Evolutionary conservation across 2,113 vertebrate genomes (phyloP), one percentile per base, ranked within the genome.

Genomic region (Pleuronectes platessa): DNA sequence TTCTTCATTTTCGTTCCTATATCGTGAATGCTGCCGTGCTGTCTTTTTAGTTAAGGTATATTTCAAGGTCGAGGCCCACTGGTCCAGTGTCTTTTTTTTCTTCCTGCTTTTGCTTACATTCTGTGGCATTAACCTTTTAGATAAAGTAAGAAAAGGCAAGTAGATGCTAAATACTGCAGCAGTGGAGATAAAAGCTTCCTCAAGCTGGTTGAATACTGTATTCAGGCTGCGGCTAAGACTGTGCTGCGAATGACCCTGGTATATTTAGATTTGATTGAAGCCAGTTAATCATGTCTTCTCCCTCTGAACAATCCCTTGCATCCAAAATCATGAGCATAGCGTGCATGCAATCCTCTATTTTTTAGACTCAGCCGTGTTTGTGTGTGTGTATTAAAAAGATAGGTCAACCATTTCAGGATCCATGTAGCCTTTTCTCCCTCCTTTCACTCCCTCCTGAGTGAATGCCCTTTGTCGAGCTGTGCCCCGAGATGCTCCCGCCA

Each of bases 401-500:
- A 79, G 77, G 90, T 92, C 89, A 85, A 84, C 89, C 91, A 87
- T 92, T 90, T 90, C 76, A 73, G 74, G 65, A 85, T 69, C 82
- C 9, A 27, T 58, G 74, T 83, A 85, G 86, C 86, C 77, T 68
- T 72, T 64, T 65, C 78, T 81, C 63, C 42, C 68, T 82, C 55
- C 40, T 59, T 80, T 74, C 78, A 60, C 79, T 87, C 73, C 68
- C 89, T 82, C 83, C 76, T 71, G 78, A 90, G 83, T 79, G 82
- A 92, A 90, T 84, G 86, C 70, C 82, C 89, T 91, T 94, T 93
- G 90, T 91, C 91, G 86, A 88, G 88, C 84, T 79, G 85, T 91
- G 91, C 88, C 92, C 87, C 81, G 86, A 92, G 86, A 92, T 88
- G 89, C 90, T 91, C 92, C 92, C 87, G 81, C 92, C 92, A 93